Evolutionary conservation across 2,888 invertebrate genomes (phyloP).

Genomic region (Thereva nobilitata): DNA sequence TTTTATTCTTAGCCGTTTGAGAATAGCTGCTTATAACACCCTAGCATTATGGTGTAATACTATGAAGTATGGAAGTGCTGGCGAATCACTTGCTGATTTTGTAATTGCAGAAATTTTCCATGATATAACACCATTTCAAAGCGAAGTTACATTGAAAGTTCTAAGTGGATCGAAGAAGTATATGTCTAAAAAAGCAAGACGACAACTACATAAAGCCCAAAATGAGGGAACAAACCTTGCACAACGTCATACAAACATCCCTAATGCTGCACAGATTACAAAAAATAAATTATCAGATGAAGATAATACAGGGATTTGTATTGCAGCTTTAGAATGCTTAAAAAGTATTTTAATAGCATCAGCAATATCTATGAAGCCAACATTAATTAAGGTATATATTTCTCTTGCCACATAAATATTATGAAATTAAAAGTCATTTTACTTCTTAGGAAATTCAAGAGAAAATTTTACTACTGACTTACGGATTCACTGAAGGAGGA

Average conservation of each 20-base stretch:
- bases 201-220: slow-evolving; percentile 50
- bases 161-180: slow-evolving; percentile 49
- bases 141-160: slow-evolving; percentile 48
- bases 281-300: slow-evolving; percentile 44
- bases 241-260: slow-evolving; percentile 45
- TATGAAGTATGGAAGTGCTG: slow-evolving; percentile 46
- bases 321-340: slow-evolving; percentile 46
- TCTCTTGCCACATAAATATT: not conserved
- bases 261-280: slow-evolving; percentile 42
- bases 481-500: slow-evolving; percentile 17
- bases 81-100: slow-evolving; percentile 47
- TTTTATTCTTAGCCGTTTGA: slow-evolving; percentile 40
- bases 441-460: slow-evolving; percentile 45
- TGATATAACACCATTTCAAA: slow-evolving; percentile 48
- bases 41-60: slow-evolving; percentile 48
- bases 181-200: slow-evolving; percentile 52
- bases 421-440: slow-evolving; percentile 2
- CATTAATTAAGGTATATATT: slow-evolving; percentile 44
- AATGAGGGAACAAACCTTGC: slow-evolving; percentile 49
- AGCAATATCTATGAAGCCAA: slow-evolving; percentile 45
- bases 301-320: slow-evolving; percentile 45
- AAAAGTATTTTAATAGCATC: slow-evolving; percentile 44
- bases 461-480: slow-evolving; percentile 45
- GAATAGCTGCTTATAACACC: slow-evolving; percentile 46
- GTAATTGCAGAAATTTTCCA: slow-evolving; percentile 46